Conservation (phyloP, 1,140 invertebrate genomes). For the Diploscapter pachys region DNA sequence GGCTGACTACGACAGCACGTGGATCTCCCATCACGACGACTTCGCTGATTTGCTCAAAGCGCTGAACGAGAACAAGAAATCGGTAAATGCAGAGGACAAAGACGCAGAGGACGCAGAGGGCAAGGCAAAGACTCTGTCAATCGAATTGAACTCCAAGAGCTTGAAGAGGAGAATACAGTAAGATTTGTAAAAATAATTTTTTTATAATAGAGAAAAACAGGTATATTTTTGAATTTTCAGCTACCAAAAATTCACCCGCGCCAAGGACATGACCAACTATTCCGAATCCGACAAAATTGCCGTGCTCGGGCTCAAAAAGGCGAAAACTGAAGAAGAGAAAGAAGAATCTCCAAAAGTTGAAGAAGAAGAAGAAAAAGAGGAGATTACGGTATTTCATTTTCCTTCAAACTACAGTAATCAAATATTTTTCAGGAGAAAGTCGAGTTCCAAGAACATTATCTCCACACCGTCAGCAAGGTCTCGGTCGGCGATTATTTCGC, state of each 20-base stretch:
- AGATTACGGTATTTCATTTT: slow-evolving; percentile 4
- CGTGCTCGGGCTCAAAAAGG: slow-evolving; percentile 25
- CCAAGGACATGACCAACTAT: slow-evolving; percentile 36
- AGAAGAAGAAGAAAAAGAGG: slow-evolving; percentile 1
- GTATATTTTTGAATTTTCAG: slow-evolving; percentile 14
- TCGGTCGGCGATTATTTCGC: slow-evolving; percentile 42
- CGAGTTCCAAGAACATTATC: slow-evolving; percentile 13
- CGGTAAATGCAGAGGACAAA: slow-evolving; percentile 6
- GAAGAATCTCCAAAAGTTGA: background rate
- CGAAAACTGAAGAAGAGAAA: slow-evolving; percentile 13
- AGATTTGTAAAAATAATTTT: background rate
- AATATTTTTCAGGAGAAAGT: slow-evolving; percentile 11
- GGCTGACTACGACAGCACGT: slow-evolving; percentile 38
- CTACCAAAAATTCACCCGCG: slow-evolving; percentile 40
- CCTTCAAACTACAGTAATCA: background rate
- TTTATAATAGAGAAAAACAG: background rate
- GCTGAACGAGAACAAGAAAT: slow-evolving; percentile 43
- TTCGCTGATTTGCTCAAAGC: slow-evolving; percentile 46
- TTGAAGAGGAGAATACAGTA: slow-evolving; percentile 35
- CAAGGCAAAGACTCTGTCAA: slow-evolving; percentile 3
- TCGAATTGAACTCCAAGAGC: slow-evolving; percentile 34
- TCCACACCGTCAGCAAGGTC: slow-evolving; percentile 18
- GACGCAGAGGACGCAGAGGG: slow-evolving; percentile 24
- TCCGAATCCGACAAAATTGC: slow-evolving; percentile 29
- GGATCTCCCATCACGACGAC: slow-evolving; percentile 56